Conservation (phyloP, 2,113 vertebrate species). For the Mesocricetus auratus region DNA sequence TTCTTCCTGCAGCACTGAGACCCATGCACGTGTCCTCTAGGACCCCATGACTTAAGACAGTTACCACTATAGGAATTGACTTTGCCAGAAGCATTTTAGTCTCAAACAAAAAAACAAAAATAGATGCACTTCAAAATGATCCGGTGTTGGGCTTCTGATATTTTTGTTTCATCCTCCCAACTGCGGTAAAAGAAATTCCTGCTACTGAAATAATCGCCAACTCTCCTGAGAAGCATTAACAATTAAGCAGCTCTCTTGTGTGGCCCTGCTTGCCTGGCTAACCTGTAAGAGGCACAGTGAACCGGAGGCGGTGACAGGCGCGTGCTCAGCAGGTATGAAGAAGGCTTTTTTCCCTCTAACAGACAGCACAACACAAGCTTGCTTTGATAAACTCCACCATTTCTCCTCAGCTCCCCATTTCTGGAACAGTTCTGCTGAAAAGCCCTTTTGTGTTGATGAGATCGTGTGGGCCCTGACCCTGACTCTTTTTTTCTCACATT, state of each 20-base stretch:
- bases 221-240: slow-evolving; percentile 42
- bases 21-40: neutral
- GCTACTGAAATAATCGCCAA: slow-evolving; percentile 49
- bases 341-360: neutral
- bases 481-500: neutral
- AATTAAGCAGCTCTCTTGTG: slow-evolving; percentile 28
- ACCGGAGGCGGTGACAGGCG: neutral
- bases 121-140: slow-evolving; percentile 51
- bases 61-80: slow-evolving; percentile 35
- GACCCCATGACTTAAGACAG: neutral
- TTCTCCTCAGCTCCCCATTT: neutral
- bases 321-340: neutral
- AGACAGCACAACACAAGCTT: neutral
- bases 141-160: slow-evolving; percentile 8
- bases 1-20: neutral
- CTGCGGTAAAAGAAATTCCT: slow-evolving; percentile 51
- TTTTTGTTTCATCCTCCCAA: neutral
- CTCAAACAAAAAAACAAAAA: slow-evolving; percentile 73
- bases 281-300: neutral
- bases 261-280: neutral
- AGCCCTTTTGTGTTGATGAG: neutral
- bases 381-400: neutral
- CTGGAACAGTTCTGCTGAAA: neutral
- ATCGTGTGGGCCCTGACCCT: neutral
- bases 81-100: slow-evolving; percentile 58